Conservation (phyloP, 2,113 vertebrate species). For the Microcebus griseorufus region DNA sequence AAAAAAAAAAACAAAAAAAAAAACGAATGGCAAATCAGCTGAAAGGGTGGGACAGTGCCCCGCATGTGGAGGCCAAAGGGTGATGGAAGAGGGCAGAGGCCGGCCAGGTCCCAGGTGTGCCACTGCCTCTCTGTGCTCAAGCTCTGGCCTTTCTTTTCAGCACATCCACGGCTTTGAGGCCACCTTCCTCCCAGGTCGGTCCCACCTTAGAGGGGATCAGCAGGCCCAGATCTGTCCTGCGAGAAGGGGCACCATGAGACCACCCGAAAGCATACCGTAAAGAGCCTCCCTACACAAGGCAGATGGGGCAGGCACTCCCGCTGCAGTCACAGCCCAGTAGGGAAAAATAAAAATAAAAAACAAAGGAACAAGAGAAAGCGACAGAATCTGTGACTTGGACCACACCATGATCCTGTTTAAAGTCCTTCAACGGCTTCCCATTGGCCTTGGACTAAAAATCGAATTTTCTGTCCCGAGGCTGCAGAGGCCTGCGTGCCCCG, state of each 20-base stretch:
- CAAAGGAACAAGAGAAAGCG: no score
- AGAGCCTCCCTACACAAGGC: not conserved
- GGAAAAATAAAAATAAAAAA: not conserved
- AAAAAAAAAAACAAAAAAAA: no score
- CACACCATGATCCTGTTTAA: not conserved
- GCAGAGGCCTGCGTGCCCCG: not conserved
- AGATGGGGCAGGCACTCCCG: accelerated
- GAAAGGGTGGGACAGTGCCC: not conserved
- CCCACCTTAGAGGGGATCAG: no score
- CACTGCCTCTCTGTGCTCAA: not conserved
- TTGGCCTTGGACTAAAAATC: not conserved
- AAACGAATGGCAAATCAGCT: not conserved
- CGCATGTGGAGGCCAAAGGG: not conserved
- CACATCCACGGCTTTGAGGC: not conserved
- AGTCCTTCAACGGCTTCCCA: not conserved
- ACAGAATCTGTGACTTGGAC: not conserved
- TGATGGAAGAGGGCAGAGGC: no score
- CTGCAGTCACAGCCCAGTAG: not conserved
- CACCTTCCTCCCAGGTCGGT: not conserved
- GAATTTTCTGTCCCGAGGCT: not conserved
- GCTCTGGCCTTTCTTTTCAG: not conserved
- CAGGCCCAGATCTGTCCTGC: not conserved
- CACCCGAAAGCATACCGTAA: not conserved
- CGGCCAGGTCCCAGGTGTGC: not conserved
- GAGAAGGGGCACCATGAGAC: not conserved